A percentile compares a stretch with the other conserved stretches of the same genome.
Evolutionary conservation across 2,797 vertebrate species (phyloP).

Genomic region (Phoebastria nigripes): DNA sequence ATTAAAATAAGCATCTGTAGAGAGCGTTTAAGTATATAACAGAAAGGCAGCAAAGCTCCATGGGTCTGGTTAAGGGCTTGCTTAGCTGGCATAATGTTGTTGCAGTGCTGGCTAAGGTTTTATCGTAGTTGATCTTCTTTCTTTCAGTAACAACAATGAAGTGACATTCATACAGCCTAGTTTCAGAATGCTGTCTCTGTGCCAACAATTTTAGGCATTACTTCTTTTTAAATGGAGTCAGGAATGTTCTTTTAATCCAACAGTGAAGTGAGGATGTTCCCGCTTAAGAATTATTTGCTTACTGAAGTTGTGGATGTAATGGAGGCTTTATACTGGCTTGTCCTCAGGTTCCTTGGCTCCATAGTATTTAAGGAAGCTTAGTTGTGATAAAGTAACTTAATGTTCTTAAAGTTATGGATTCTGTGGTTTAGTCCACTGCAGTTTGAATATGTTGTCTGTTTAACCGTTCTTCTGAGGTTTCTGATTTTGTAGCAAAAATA

Average conservation of each 20-base stretch:
- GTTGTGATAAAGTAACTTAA: neutral
- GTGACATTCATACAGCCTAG: constrained; percentile 76
- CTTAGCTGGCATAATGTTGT: constrained; percentile 72
- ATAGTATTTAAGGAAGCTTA: neutral
- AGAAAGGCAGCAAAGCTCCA: neutral
- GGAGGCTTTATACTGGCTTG: neutral
- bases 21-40: neutral
- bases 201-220: constrained; percentile 75
- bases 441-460: neutral
- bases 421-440: neutral
- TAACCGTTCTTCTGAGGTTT: neutral
- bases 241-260: constrained; percentile 71
- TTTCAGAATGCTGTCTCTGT: constrained; percentile 67
- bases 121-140: constrained; percentile 72
- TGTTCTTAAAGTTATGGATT: neutral
- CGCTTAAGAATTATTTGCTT: constrained; percentile 15
- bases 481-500: neutral
- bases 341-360: neutral
- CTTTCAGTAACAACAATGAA: constrained; percentile 78
- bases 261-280: constrained; percentile 46
- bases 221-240: constrained; percentile 67
- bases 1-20: neutral
- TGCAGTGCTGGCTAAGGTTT: constrained; percentile 69
- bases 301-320: neutral
- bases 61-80: constrained; percentile 53